Percentiles rank a stretch among this genome's conserved stretches.
These are phyloP conservation scores for Procapra przewalskii DNA, from an alignment of 2,113 vertebrate species.

Conservation along the genomic window DNA sequence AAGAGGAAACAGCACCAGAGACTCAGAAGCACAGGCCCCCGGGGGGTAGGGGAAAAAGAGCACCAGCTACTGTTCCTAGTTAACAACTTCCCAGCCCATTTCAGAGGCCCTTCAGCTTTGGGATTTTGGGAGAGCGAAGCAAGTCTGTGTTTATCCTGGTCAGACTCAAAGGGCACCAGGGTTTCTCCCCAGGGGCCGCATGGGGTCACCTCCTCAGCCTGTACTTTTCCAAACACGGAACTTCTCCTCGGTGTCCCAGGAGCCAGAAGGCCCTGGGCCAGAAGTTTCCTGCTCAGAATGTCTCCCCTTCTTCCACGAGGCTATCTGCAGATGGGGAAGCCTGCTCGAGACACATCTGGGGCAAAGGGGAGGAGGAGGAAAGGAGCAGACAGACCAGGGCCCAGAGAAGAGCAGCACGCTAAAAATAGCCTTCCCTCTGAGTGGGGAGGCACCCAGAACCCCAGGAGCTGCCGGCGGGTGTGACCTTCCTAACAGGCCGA, in stretches of 20 bases:
- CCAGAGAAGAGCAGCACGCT: not conserved
- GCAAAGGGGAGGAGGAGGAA: not conserved
- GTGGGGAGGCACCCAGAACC: not conserved
- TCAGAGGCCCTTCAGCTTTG: not conserved
- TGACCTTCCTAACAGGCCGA: not conserved
- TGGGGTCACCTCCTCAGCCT: not conserved
- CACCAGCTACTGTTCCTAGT: rapidly evolving
- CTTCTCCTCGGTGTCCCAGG: not conserved
- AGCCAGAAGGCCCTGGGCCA: not conserved
- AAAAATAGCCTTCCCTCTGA: constrained; percentile 37
- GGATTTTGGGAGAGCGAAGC: not conserved
- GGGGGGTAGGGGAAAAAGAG: not conserved
- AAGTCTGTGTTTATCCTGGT: not conserved
- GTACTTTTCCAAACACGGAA: constrained; percentile 28
- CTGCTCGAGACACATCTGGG: not conserved
- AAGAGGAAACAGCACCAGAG: not conserved
- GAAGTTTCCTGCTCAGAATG: not conserved
- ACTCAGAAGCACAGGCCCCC: not conserved
- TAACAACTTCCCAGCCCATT: not conserved
- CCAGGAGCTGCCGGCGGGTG: not conserved
- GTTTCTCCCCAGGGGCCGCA: not conserved
- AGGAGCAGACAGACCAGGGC: not conserved
- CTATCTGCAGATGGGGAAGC: not conserved
- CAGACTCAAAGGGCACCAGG: not conserved
- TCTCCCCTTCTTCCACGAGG: not conserved